Conservation (phyloP, 2,797 vertebrate species). For the Lacerta bilineata region DNA sequence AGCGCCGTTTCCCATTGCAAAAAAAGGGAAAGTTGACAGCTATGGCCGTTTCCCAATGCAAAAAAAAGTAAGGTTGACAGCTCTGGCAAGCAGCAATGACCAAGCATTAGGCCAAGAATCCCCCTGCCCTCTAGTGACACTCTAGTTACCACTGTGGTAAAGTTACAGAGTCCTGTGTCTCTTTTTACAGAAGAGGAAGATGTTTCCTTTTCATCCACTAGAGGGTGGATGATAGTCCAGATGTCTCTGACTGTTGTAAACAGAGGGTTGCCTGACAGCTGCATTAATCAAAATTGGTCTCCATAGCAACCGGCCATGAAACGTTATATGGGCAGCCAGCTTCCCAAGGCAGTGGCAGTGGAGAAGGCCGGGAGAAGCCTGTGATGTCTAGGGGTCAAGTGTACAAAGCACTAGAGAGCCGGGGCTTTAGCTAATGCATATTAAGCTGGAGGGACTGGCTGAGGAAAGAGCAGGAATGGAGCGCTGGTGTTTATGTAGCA, state of each 20-base stretch:
- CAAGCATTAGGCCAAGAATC: not conserved
- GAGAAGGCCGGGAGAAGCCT: not conserved
- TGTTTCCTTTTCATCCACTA: slow-evolving; percentile 29
- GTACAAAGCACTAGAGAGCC: not conserved
- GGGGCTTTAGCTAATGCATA: not conserved
- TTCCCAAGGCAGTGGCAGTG: slow-evolving; percentile 33
- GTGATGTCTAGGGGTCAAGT: not conserved
- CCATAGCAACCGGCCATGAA: slow-evolving; percentile 37
- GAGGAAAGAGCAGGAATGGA: not conserved
- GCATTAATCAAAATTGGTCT: slow-evolving; percentile 43
- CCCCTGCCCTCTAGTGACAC: not conserved
- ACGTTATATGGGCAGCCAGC: not conserved
- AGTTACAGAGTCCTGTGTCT: not conserved
- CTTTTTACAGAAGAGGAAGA: not conserved
- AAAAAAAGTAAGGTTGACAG: too few relatives aligned
- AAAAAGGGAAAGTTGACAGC: too few relatives aligned
- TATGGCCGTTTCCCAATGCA: too few relatives aligned
- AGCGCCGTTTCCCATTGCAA: too few relatives aligned
- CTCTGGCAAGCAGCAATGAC: not conserved
- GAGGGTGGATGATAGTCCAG: slow-evolving; percentile 11
- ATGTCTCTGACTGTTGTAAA: slow-evolving; percentile 32
- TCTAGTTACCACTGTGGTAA: not conserved
- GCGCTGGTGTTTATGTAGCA: not conserved
- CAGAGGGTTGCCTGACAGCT: slow-evolving; percentile 2
- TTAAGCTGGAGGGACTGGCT: not conserved